Percentiles rank a stretch among this genome's conserved stretches.
These are phyloP conservation scores for Drosophila ezoana DNA, from an alignment of 2,888 invertebrate genomes.

Conservation along the genomic window DNA sequence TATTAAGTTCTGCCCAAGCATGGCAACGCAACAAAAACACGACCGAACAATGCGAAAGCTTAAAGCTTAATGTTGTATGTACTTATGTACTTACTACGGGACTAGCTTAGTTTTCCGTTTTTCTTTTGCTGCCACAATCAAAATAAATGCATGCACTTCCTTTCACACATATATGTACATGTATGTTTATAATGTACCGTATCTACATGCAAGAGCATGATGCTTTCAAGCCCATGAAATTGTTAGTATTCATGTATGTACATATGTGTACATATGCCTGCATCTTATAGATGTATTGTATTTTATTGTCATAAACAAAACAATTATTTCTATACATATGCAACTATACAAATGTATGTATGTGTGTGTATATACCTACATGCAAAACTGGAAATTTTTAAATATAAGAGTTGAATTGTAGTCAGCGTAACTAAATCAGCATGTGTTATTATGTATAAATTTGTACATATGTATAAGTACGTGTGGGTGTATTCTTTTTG, in stretches of 20 bases:
- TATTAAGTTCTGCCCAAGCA: constrained; percentile 9
- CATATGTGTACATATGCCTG: constrained; percentile 8
- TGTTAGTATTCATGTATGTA: neutral
- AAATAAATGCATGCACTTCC: constrained; percentile 10
- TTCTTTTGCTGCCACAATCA: constrained; percentile 16
- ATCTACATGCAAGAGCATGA: neutral
- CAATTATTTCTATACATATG: no score
- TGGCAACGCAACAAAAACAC: constrained; percentile 43
- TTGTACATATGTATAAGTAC: no score
- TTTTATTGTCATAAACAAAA: no score
- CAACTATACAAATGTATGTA: neutral
- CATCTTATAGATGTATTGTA: neutral
- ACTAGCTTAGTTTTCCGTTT: constrained; percentile 41
- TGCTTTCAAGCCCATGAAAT: neutral
- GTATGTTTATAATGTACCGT: neutral
- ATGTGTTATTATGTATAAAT: neutral
- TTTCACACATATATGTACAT: constrained; percentile 5
- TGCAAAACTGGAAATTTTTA: neutral
- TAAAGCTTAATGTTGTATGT: constrained; percentile 65
- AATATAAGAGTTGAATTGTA: neutral
- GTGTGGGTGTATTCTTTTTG: neutral
- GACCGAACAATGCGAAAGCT: constrained; percentile 62
- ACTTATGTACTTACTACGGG: constrained; percentile 19
- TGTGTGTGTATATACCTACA: neutral
- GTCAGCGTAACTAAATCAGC: neutral